These are phyloP conservation scores for Pherbina coryleti DNA, from an alignment of 2,888 invertebrate species.

Conservation along the genomic window DNA sequence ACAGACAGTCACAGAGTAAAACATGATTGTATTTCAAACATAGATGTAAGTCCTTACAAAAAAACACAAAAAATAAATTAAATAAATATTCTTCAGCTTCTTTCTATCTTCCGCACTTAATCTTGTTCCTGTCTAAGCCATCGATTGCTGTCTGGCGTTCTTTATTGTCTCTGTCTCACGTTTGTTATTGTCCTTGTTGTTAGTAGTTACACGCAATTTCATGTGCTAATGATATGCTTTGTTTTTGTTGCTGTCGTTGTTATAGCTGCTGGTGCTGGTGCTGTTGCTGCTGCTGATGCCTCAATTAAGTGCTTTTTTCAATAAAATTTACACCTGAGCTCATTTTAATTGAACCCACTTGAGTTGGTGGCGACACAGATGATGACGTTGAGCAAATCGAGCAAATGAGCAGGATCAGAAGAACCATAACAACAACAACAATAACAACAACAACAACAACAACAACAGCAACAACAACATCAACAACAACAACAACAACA, in stretches of 20 bases:
- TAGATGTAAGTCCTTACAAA: neutral
- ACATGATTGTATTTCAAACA: neutral
- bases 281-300: constrained; percentile 44
- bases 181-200: neutral
- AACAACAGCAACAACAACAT: neutral
- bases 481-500: neutral
- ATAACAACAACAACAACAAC: neutral
- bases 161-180: neutral
- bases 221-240: neutral
- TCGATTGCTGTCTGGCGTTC: neutral
- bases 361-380: constrained; percentile 48
- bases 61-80: too few species aligned
- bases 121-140: too few species aligned
- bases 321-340: constrained; percentile 70
- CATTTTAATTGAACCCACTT: constrained; percentile 65
- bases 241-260: constrained; percentile 3
- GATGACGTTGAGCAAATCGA: constrained; percentile 8
- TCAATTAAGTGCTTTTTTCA: constrained; percentile 67
- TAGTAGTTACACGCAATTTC: neutral
- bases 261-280: constrained; percentile 8
- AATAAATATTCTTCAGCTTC: constrained; percentile 9
- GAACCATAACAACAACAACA: neutral
- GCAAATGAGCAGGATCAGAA: neutral
- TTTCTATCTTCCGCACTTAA: too few species aligned
- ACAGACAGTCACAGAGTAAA: neutral